A percentile compares a stretch with the other conserved stretches of the same genome.
Conservation (phyloP, 2,797 vertebrate genomes). For the Xiphorhynchus erythropygius region DNA sequence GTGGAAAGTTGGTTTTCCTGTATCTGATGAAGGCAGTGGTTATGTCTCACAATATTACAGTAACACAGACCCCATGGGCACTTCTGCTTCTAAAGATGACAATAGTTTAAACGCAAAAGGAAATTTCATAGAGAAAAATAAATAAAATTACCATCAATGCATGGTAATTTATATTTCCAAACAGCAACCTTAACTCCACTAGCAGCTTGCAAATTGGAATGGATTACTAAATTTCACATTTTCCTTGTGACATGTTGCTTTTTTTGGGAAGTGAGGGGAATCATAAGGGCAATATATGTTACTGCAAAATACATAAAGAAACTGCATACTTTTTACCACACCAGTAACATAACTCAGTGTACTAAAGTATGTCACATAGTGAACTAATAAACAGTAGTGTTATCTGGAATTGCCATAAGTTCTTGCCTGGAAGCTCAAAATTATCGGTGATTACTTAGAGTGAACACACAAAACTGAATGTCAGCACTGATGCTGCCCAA, state of each 20-base stretch:
- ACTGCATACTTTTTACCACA: not conserved
- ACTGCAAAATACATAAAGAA: not conserved
- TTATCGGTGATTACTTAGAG: not conserved
- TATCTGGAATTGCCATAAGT: not conserved
- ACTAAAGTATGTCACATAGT: not conserved
- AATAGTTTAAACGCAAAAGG: conserved; percentile 55
- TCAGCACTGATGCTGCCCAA: not conserved
- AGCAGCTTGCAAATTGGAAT: conserved; percentile 47
- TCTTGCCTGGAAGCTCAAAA: not conserved
- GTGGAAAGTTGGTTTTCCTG: not conserved
- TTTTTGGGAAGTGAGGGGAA: not conserved
- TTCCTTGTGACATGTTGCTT: not conserved
- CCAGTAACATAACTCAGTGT: not conserved
- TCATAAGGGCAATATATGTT: not conserved
- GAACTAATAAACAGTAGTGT: not conserved
- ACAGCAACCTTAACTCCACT: conserved; percentile 9
- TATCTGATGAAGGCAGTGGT: not conserved
- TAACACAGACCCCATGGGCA: not conserved
- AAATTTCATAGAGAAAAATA: conserved; percentile 38
- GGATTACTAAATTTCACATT: conserved; percentile 48
- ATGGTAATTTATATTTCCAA: conserved; percentile 39
- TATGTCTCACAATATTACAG: not conserved
- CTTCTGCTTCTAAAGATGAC: conserved; percentile 36
- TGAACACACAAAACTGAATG: not conserved
- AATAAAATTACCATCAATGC: not conserved